Percentiles rank a stretch among this genome's conserved stretches.
Conservation (phyloP, 1,140 invertebrate species). For the Oncopeltus fasciatus region DNA sequence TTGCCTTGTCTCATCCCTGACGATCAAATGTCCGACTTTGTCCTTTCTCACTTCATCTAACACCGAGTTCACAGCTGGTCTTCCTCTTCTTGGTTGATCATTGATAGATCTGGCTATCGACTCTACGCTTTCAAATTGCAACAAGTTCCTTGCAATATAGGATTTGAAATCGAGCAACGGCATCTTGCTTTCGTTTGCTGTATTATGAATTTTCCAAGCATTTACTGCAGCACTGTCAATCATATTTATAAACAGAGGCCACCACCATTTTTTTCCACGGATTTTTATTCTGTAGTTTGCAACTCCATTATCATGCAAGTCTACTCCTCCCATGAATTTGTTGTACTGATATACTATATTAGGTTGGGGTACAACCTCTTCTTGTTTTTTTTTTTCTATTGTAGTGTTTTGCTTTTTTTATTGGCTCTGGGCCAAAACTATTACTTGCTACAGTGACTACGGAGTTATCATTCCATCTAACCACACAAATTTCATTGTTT, state of each 20-base stretch:
- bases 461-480: slow-evolving; percentile 14
- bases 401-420: slow-evolving; percentile 1
- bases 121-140: neutral
- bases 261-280: slow-evolving; percentile 26
- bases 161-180: slow-evolving; percentile 10
- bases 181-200: slow-evolving; percentile 9
- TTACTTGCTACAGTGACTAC: slow-evolving; percentile 1
- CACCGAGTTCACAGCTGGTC: neutral
- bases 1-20: slow-evolving; percentile 3
- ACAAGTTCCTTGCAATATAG: neutral
- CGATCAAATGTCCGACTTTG: slow-evolving; percentile 2
- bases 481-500: neutral
- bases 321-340: slow-evolving; percentile 25
- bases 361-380: slow-evolving; percentile 2
- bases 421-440: neutral
- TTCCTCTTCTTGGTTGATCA: neutral
- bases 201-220: slow-evolving; percentile 20
- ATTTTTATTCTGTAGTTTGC: slow-evolving; percentile 24
- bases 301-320: slow-evolving; percentile 24
- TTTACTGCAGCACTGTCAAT: slow-evolving; percentile 25
- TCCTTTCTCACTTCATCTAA: slow-evolving; percentile 4
- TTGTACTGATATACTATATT: slow-evolving; percentile 23
- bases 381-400: neutral
- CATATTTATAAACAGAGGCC: slow-evolving; percentile 24
- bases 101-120: neutral